Evolutionary conservation across 53 echinoderm and acorn worm genomes (phyloP).

Genomic region (Antedon mediterranea): DNA sequence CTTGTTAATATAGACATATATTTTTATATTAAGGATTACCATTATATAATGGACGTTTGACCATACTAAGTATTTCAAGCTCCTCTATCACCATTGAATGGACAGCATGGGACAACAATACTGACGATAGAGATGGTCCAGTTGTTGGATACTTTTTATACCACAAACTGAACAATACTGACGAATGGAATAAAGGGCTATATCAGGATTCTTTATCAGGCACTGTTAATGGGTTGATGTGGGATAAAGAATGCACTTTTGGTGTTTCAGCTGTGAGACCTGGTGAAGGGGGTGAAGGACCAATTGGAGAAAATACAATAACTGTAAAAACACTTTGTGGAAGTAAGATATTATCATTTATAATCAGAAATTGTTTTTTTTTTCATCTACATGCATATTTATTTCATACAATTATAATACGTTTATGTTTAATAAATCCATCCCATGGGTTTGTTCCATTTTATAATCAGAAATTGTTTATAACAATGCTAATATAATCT

Average conservation of each 20-base stretch:
- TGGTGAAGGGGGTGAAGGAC: constrained; percentile 41
- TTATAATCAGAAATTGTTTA: too few species aligned
- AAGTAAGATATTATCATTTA: too few species aligned
- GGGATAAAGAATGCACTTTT: constrained; percentile 25
- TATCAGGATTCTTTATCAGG: too few species aligned
- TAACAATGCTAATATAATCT: too few species aligned
- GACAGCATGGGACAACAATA: constrained; percentile 16
- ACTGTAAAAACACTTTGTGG: not conserved
- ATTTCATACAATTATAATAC: too few species aligned
- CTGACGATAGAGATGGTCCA: constrained; percentile 10
- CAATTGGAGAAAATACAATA: not conserved
- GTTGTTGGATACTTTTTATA: constrained; percentile 17
- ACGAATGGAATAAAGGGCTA: not conserved
- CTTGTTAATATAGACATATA: too few species aligned
- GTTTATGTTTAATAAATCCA: too few species aligned
- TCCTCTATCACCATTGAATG: constrained; percentile 13
- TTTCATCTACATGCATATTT: too few species aligned
- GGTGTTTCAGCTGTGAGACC: constrained; percentile 34
- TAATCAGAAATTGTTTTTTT: too few species aligned
- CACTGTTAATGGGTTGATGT: constrained; percentile 11
- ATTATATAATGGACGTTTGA: not conserved
- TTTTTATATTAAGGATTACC: not conserved
- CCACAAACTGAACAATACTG: not conserved
- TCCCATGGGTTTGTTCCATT: too few species aligned
- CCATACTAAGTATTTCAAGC: not conserved